phyloP scores from a whole-genome alignment of 2,113 vertebrate species.

The Austrofundulus limnaeus region DNA sequence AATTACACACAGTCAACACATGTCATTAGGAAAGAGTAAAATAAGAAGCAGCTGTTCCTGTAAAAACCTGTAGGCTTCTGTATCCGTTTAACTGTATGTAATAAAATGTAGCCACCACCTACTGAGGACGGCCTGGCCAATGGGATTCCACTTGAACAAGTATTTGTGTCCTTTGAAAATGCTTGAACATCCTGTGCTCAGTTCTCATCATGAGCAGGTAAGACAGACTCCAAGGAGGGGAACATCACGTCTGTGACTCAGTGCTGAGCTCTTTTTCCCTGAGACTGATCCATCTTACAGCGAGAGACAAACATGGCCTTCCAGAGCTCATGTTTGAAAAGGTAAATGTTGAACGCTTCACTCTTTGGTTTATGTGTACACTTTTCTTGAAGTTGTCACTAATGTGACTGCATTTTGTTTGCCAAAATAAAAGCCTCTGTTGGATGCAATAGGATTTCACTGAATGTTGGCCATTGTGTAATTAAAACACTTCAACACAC shows the following conservation, averaged over 20 bases:
- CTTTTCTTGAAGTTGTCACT: no score
- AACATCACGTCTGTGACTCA: constrained; percentile 35
- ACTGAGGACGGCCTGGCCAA: constrained; percentile 66
- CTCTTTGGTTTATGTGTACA: no score
- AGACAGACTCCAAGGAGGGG: constrained; percentile 55
- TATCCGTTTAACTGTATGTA: constrained; percentile 71
- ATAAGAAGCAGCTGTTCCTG: constrained; percentile 17
- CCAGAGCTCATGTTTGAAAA: constrained; percentile 41
- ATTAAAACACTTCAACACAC: neutral
- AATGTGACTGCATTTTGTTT: no score
- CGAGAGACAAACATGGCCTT: constrained; percentile 62
- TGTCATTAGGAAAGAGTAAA: constrained; percentile 73
- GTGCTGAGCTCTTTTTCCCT: constrained; percentile 37
- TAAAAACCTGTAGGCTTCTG: constrained; percentile 52
- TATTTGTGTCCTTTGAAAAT: constrained; percentile 67
- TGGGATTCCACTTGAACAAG: constrained; percentile 58
- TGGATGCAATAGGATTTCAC: no score
- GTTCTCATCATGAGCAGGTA: constrained; percentile 74
- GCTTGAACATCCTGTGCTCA: constrained; percentile 62
- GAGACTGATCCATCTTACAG: constrained; percentile 3
- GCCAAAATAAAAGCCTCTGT: no score
- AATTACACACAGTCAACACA: constrained; percentile 62
- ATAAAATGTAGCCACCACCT: constrained; percentile 77
- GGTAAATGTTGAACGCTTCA: constrained; percentile 49
- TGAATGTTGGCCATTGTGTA: no score